Evolutionary conservation across 2,888 invertebrate genomes (phyloP).

Genomic region (Lasioglossum pauxillum): DNA sequence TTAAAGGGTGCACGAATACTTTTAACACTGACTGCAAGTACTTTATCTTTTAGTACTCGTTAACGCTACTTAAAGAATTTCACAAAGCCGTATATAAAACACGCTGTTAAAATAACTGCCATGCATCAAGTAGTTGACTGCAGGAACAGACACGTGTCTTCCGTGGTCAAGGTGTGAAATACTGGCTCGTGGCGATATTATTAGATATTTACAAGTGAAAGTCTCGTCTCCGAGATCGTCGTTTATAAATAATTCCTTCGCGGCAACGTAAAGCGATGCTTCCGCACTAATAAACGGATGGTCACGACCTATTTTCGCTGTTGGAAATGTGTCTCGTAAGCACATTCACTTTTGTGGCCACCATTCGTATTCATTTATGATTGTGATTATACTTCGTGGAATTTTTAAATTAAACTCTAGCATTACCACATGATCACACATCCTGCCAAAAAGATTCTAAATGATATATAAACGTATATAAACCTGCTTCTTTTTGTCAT

Average conservation of each 20-base stretch:
- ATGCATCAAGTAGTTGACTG: background rate
- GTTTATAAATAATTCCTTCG: slow-evolving; percentile 43
- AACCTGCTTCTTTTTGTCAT: no score
- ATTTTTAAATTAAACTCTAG: background rate
- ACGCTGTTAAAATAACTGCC: slow-evolving; percentile 2
- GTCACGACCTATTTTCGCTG: slow-evolving; percentile 11
- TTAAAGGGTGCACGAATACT: no score
- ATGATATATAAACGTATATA: background rate
- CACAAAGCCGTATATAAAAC: background rate
- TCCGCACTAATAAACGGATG: slow-evolving; percentile 23
- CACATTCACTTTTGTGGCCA: background rate
- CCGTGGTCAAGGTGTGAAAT: slow-evolving; percentile 28
- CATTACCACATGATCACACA: background rate
- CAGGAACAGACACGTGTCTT: slow-evolving; percentile 8
- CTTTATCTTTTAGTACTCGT: no score
- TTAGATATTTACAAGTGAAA: slow-evolving; percentile 51
- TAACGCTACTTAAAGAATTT: background rate
- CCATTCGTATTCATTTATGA: background rate
- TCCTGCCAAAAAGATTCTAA: background rate
- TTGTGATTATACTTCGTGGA: background rate
- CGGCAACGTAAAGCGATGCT: slow-evolving; percentile 33
- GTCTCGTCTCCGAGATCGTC: slow-evolving; percentile 28
- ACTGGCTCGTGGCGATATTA: slow-evolving; percentile 48
- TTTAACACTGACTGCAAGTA: no score
- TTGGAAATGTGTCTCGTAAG: slow-evolving; percentile 2